Base-by-base conservation (phyloP, 1,140 invertebrate genomes). In the Argopecten irradians region DNA sequence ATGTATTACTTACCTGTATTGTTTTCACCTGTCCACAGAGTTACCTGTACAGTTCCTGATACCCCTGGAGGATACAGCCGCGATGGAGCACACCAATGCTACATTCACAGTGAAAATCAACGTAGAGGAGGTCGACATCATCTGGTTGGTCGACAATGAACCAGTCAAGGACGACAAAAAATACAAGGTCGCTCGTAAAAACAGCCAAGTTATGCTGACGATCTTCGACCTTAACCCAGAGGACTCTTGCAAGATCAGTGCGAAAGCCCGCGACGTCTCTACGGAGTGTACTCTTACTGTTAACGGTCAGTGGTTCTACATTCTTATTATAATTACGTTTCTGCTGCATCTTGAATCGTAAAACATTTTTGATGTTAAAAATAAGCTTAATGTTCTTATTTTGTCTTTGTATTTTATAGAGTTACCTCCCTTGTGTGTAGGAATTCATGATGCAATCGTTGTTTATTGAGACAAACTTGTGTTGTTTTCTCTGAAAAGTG, bases 151-250 rank as follows among this genome's bases (percentile, higher is more conserved):
- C 82, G 91, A 95, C 88, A 92, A 91, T 83, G 93, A 94, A 86
- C 92, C 91, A 35, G 34, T 95, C 11, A 88, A 89, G 8, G 91
- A 92, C 33, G 92, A 91, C 28, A 92, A 94, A 85, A 95, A 95
- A 90, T 96, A 98, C 84, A 97, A 98, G 1, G 92, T 93, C 3
- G 88, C 83, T 22, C 91, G 90, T 41, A 93, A 95, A 84, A 94
- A 93, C 16, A 88, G 86, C 14, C 90, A 91, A 8, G 94, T 95
- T 85, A 93, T 92, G 34, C 90, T 95, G 34, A 94, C 92, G 22
- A 94, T 95, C 33, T 84, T 83, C 55, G 90, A 93, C 39, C 32
- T 94, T 8, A 82, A 88, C n/a, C 90, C 93, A 13, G 91, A 88
- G 14, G 95, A 95, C 89, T 92, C 89, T 16, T 91, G 92, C 90